Evolutionary conservation across 2,113 vertebrate species (phyloP), one percentile per base, ranked within the genome.

Genomic region (Donacobius atricapilla): DNA sequence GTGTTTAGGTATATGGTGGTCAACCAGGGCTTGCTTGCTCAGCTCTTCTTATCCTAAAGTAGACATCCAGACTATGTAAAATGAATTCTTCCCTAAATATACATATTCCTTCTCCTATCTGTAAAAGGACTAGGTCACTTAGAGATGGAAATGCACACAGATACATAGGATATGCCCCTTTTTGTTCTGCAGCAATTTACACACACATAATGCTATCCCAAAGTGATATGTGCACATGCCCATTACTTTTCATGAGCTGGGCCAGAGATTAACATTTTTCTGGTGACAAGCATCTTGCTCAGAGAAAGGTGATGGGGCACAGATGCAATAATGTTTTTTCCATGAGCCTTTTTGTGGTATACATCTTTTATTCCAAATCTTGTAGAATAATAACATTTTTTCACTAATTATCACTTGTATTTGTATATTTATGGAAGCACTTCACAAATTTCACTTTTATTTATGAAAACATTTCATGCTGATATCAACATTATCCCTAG

Each of bases 381-480:
- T 83, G 94, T 77, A 86, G 51, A 77, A 60, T 5, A 83, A 88
- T 27, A 68, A 53, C 2, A 48, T 70, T 94, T 96, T 86, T 77
- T 51, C 54, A 89, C 68, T 90, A 92, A 93, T 92, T 93, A 86
- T 51, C 53, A 13, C 69, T 90, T 86, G 57, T 65, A 45, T 65
- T 82, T 90, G 27, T 73, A 45, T 78, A 73, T 89, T 81, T 90
- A 60, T 69, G 54, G 76, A 91, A 95, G 35, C 70, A 76, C 77
- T 93, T 93, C 68, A 80, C 47, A 90, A 69, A 92, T 83, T 81
- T 80, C 68, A 63, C 81, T 92, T 93, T 88, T 93, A 83, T 95
- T 92, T 95, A 83, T 83, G 72, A 89, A 94, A 96, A 79, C 57
- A 76, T 92, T 96, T 89, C 39, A 45, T 84, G 40, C 58, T 88